A percentile compares a stretch with the other conserved stretches of the same genome.
Conservation (phyloP, 92 coral and sea anemone species). For the Blastomussa wellsi region DNA sequence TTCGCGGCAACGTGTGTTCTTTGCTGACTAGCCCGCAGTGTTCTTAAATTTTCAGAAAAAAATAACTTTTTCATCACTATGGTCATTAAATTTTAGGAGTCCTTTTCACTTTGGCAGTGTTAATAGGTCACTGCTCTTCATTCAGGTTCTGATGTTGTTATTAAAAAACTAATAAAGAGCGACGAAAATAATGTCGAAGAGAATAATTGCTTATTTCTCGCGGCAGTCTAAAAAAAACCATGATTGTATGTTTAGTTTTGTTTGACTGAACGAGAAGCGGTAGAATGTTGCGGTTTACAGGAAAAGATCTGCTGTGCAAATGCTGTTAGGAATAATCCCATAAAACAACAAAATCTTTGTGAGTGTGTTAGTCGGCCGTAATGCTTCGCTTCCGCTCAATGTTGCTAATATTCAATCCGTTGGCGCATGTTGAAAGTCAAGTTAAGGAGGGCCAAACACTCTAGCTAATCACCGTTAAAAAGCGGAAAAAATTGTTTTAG, state of each 20-base stretch:
- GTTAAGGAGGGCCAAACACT: constrained; percentile 12
- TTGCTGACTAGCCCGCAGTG: too few species aligned
- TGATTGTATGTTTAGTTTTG: constrained; percentile 23
- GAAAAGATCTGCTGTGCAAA: constrained; percentile 10
- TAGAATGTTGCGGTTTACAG: neutral
- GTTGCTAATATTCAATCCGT: neutral
- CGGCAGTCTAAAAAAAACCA: constrained; percentile 16
- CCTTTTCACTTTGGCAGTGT: neutral
- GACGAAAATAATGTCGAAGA: neutral
- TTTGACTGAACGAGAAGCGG: neutral
- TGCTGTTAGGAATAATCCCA: neutral
- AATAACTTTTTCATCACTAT: too few species aligned
- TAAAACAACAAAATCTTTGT: neutral
- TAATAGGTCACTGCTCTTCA: neutral
- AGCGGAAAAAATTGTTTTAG: constrained; percentile 10
- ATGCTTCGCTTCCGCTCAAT: neutral
- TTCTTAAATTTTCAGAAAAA: too few species aligned
- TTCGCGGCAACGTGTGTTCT: too few species aligned
- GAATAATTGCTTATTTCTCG: neutral
- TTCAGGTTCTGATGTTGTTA: neutral
- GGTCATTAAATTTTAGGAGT: too few species aligned
- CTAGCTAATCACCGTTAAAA: constrained; percentile 1
- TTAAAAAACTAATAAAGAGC: neutral
- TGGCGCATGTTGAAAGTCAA: neutral
- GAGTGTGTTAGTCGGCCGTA: neutral